Conservation (phyloP, 1,140 invertebrate genomes). For the Aphidius ervi region DNA sequence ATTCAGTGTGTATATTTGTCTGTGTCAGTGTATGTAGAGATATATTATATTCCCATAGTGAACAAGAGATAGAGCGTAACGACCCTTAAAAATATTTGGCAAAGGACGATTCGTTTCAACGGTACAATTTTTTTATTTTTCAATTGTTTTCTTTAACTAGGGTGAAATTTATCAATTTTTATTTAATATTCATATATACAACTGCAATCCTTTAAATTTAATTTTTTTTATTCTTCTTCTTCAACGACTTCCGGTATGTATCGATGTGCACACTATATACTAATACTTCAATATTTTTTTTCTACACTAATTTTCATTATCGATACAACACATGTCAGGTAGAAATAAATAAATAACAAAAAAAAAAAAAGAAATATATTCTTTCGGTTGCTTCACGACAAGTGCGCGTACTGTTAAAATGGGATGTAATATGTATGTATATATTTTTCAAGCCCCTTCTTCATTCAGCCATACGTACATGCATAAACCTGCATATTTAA, state of each 20-base stretch:
- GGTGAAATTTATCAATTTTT: background rate
- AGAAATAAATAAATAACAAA: conserved; percentile 8
- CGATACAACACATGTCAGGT: conserved; percentile 10
- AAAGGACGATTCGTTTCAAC: conserved; percentile 18
- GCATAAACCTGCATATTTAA: background rate
- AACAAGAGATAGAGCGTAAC: conserved; percentile 20
- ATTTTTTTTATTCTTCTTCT: background rate
- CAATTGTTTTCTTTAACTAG: background rate
- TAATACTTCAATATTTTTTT: background rate
- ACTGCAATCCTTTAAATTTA: background rate
- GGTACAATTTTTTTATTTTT: conserved; percentile 27
- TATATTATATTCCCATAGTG: conserved; percentile 14
- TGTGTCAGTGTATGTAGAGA: too few relatives aligned
- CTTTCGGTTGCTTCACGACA: too few relatives aligned
- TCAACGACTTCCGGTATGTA: conserved; percentile 6
- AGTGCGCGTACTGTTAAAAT: too few relatives aligned
- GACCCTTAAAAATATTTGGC: conserved; percentile 14
- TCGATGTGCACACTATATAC: background rate
- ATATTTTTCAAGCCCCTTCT: background rate
- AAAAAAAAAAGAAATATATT: background rate
- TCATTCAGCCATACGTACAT: conserved; percentile 4
- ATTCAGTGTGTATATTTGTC: too few relatives aligned
- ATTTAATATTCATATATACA: too few relatives aligned
- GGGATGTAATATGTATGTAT: too few relatives aligned
- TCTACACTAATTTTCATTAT: conserved; percentile 12